Evolutionary conservation across 2,888 invertebrate species (phyloP).

Genomic region (Amphipoea oculea): DNA sequence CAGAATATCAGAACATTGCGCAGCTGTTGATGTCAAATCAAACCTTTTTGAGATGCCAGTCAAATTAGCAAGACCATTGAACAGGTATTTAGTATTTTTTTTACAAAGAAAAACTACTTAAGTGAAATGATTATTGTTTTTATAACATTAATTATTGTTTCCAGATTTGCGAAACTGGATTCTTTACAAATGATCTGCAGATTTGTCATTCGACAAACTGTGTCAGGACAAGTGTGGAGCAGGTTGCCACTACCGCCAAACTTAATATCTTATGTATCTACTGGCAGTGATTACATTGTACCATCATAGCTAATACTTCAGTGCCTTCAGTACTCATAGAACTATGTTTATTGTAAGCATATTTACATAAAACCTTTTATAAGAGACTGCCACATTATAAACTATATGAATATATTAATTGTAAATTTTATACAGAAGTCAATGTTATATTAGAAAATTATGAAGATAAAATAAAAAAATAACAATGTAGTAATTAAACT

Average conservation of each 20-base stretch:
- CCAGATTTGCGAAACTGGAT: constrained; percentile 92
- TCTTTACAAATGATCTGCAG: constrained; percentile 93
- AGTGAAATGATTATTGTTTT: not conserved
- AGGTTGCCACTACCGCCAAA: constrained; percentile 92
- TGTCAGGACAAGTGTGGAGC: constrained; percentile 92
- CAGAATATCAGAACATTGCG: constrained; percentile 88
- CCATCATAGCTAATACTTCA: constrained; percentile 75
- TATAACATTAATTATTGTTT: constrained; percentile 72
- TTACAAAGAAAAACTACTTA: not conserved
- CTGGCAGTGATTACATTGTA: constrained; percentile 89
- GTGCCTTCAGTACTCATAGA: constrained; percentile 65
- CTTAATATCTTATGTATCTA: constrained; percentile 85
- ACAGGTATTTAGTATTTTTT: constrained; percentile 77
- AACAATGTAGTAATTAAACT: constrained; percentile 80
- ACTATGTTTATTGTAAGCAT: constrained; percentile 63
- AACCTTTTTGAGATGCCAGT: constrained; percentile 88
- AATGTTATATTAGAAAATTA: constrained; percentile 72
- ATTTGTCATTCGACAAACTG: constrained; percentile 93
- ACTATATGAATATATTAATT: constrained; percentile 79
- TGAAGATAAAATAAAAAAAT: constrained; percentile 62
- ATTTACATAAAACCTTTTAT: constrained; percentile 61
- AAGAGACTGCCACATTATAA: constrained; percentile 70
- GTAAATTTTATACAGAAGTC: constrained; percentile 79
- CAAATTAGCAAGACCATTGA: constrained; percentile 87
- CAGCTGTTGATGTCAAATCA: constrained; percentile 87